Base-by-base conservation (phyloP, 2,797 vertebrate species). In the Pseudotriccus pelzelni region DNA sequence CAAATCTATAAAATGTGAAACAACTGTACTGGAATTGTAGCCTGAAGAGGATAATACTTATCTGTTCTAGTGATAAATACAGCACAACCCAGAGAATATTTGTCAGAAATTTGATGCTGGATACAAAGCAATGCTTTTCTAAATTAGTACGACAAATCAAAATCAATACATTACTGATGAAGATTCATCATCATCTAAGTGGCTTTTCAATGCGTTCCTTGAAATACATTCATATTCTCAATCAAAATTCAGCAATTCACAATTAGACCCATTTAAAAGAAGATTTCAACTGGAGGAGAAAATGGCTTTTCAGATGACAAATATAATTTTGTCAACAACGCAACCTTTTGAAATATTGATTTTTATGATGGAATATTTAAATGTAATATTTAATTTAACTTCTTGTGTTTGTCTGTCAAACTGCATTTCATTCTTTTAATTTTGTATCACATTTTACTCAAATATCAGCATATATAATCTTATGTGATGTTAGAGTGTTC, bases 401-500 rank as follows among this genome's bases (percentile, higher is more conserved):
- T 90, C 20, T 43, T 66, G 27, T 28, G 2, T 85, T 88, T 43
- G 53, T 58, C 43, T 88, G 56, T 84, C 75, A 80, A n/a, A 27
- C 23, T 69, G 19, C 43, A 84, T 94, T 91, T 94, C 73, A 94
- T 68, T 86, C 46, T 93, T 85, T 32, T 70, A 92, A 89, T 89
- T 95, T 84, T 59, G 21, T 73, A 63, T 66, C 84, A 39, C 22
- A 66, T 79, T 94, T 85, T 81, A 72, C 84, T 88, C 85, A 62
- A 91, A 88, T 81, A 81, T 50, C 1, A 0, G 39, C 69, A 66
- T 78, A 78, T n/a, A 43, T 72, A 75, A 73, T 46, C 72, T 89
- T 66, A 50, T 2, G 5, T 28, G 36, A 87, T 39, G 24, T 32
- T 81, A 7, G 34, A 85, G 12, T 21, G 14, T 70, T 89, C 34